Percentiles rank a stretch among this genome's conserved stretches.
These are phyloP conservation scores for Plectus sambesii DNA, from an alignment of 1,140 invertebrate species.

Conservation along the genomic window DNA sequence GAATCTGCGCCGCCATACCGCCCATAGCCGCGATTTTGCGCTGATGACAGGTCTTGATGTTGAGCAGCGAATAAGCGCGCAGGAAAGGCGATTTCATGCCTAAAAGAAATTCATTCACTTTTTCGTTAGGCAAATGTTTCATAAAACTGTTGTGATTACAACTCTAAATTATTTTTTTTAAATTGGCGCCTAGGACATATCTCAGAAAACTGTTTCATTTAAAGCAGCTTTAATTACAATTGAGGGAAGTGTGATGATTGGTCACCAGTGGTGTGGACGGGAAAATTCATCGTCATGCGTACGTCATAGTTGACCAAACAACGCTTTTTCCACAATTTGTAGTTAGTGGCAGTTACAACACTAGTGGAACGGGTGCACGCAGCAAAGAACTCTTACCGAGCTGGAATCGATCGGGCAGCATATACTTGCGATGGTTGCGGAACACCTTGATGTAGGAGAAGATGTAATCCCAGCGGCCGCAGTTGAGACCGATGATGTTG, in stretches of 20 bases:
- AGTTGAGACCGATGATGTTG: constrained; percentile 61
- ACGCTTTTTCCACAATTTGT: too few relatives aligned
- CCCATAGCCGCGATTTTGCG: constrained; percentile 58
- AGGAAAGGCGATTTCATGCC: constrained; percentile 58
- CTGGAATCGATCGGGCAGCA: constrained; percentile 59
- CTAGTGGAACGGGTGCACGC: too few relatives aligned
- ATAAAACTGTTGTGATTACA: background rate
- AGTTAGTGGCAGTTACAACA: too few relatives aligned
- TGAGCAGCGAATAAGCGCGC: constrained; percentile 55
- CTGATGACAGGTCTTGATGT: constrained; percentile 56
- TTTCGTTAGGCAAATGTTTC: background rate
- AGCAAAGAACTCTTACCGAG: constrained; percentile 25
- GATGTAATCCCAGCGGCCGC: constrained; percentile 65
- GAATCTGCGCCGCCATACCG: constrained; percentile 58
- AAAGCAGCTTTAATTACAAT: background rate
- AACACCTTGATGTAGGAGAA: constrained; percentile 59
- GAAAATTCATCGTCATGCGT: too few relatives aligned
- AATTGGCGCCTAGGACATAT: background rate
- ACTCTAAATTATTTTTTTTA: background rate
- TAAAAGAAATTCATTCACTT: constrained; percentile 19
- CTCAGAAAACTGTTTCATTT: background rate
- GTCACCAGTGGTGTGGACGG: too few relatives aligned
- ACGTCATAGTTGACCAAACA: too few relatives aligned
- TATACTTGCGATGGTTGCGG: constrained; percentile 52
- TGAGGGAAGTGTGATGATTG: background rate